These are phyloP conservation scores for Drosophila anomalata DNA, from an alignment of 2,888 invertebrate species.

Conservation along the genomic window DNA sequence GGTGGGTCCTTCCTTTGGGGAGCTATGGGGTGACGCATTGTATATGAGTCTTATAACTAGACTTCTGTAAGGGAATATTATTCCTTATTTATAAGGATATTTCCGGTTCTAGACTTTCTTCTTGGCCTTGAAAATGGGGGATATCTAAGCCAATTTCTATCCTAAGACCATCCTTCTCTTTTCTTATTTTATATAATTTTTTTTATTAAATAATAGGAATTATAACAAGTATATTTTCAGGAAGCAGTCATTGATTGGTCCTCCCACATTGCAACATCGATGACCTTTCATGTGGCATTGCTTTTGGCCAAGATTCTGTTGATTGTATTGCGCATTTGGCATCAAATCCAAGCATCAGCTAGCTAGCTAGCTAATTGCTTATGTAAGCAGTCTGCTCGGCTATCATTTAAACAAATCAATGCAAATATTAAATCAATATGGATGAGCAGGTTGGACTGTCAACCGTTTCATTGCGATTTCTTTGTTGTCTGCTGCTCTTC, in stretches of 20 bases:
- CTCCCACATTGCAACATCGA: slow-evolving; percentile 13
- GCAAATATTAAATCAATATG: slow-evolving; percentile 42
- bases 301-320: slow-evolving; percentile 20
- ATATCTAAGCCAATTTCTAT: too few relatives aligned
- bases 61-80: too few relatives aligned
- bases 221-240: background rate
- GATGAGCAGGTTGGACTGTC: slow-evolving; percentile 26
- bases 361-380: slow-evolving; percentile 26
- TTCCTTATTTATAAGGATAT: too few relatives aligned
- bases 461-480: slow-evolving; percentile 38
- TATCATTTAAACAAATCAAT: slow-evolving; percentile 43
- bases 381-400: slow-evolving; percentile 38
- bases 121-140: too few relatives aligned
- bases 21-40: background rate
- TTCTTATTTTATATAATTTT: too few relatives aligned
- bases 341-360: slow-evolving; percentile 7
- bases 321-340: slow-evolving; percentile 34
- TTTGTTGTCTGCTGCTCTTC: slow-evolving; percentile 58
- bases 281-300: background rate
- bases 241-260: slow-evolving; percentile 7
- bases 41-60: background rate
- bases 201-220: too few relatives aligned
- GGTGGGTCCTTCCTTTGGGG: slow-evolving; percentile 2
- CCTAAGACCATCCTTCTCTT: too few relatives aligned
- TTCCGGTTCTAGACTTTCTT: too few relatives aligned